A percentile compares a stretch with the other conserved stretches of the same genome.
Evolutionary conservation across 2,888 invertebrate genomes (phyloP).

Genomic region (Drosophila vallismaia): DNA sequence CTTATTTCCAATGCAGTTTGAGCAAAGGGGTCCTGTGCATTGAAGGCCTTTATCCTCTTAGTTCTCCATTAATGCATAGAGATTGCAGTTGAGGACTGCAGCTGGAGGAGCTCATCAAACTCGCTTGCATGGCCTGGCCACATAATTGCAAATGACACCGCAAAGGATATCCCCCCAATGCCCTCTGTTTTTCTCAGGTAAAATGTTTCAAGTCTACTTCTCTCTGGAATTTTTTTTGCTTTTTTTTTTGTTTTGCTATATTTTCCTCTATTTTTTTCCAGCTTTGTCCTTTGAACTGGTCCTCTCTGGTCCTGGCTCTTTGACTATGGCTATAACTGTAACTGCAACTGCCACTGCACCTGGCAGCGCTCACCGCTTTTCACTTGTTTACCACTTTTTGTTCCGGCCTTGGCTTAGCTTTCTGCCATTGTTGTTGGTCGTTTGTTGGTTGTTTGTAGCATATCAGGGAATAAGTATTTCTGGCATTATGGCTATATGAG

Average conservation of each 20-base stretch:
- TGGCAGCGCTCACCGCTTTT: slow-evolving; percentile 31
- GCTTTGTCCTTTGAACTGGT: slow-evolving; percentile 63
- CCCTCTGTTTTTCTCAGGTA: slow-evolving; percentile 33
- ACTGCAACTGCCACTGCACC: slow-evolving; percentile 36
- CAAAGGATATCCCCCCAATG: slow-evolving; percentile 31
- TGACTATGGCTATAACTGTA: slow-evolving; percentile 52
- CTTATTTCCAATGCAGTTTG: slow-evolving; percentile 1
- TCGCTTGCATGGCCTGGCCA: slow-evolving; percentile 48
- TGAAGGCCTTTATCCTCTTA: slow-evolving; percentile 17
- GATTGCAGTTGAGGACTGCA: slow-evolving; percentile 27
- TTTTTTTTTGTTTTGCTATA: slow-evolving; percentile 21
- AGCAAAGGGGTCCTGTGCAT: not conserved
- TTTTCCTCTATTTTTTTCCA: slow-evolving; percentile 30
- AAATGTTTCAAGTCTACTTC: slow-evolving; percentile 61
- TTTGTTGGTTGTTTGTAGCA: slow-evolving; percentile 68
- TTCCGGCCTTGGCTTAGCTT: slow-evolving; percentile 58
- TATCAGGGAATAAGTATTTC: slow-evolving; percentile 64
- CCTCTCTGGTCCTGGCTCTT: slow-evolving; percentile 49
- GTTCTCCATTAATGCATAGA: slow-evolving; percentile 15
- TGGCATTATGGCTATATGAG: slow-evolving; percentile 60
- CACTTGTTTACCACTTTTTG: slow-evolving; percentile 69
- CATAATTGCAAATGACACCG: slow-evolving; percentile 61
- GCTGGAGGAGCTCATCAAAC: slow-evolving; percentile 42
- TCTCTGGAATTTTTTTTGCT: slow-evolving; percentile 5
- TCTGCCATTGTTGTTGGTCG: slow-evolving; percentile 46